Evolutionary conservation across 92 coral and sea anemone species (phyloP).

Genomic region (Epizoanthus rinbou): DNA sequence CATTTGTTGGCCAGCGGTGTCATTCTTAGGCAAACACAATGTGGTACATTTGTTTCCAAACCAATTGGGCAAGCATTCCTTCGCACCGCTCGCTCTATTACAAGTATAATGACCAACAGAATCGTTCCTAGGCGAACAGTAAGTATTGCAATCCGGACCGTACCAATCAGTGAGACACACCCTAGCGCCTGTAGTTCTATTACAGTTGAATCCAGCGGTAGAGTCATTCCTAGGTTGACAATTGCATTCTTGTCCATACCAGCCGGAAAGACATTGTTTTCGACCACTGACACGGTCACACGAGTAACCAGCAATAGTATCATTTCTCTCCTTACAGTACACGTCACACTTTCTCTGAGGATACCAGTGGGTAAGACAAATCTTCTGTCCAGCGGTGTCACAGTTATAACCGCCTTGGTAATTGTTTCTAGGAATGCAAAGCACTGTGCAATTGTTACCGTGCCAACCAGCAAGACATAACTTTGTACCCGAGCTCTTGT

Average conservation of each 20-base stretch:
- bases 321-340: conserved; percentile 49
- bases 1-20: conserved; percentile 57
- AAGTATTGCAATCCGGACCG: conserved; percentile 23
- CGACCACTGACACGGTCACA: conserved; percentile 49
- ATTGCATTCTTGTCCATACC: conserved; percentile 85
- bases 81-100: conserved; percentile 59
- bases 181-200: conserved; percentile 66
- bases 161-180: conserved; percentile 75
- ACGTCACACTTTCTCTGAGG: conserved; percentile 38
- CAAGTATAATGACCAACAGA: conserved; percentile 65
- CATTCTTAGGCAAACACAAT: conserved; percentile 56
- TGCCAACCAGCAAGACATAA: conserved; percentile 66
- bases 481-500: conserved; percentile 53
- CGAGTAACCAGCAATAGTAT: conserved; percentile 54
- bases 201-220: conserved; percentile 59
- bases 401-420: conserved; percentile 64
- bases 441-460: conserved; percentile 66
- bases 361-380: conserved; percentile 58
- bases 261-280: conserved; percentile 66
- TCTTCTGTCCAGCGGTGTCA: conserved; percentile 25
- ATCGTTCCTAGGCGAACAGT: conserved; percentile 57
- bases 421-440: conserved; percentile 61
- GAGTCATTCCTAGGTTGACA: conserved; percentile 76
- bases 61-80: conserved; percentile 73
- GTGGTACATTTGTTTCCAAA: conserved; percentile 74